These are phyloP conservation scores for Lapara coniferarum DNA, from an alignment of 2,888 invertebrate species.

Conservation along the genomic window DNA sequence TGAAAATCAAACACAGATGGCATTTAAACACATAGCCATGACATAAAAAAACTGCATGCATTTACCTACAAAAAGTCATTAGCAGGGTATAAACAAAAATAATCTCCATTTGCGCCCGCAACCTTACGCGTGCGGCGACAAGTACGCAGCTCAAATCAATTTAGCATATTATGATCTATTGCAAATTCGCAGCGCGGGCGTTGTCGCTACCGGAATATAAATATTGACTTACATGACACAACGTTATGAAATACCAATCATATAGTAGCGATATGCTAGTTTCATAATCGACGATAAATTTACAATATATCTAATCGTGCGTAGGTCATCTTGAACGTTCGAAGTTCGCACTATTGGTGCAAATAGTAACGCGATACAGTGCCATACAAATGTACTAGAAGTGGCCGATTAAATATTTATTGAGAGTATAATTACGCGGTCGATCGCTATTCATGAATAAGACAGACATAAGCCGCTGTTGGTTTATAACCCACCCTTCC, in stretches of 20 bases:
- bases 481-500: not conserved
- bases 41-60: not conserved
- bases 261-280: not conserved
- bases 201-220: slow-evolving; percentile 21
- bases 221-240: slow-evolving; percentile 25
- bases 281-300: slow-evolving; percentile 4
- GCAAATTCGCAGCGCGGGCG: slow-evolving; percentile 34
- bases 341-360: not conserved
- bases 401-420: not conserved
- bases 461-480: not conserved
- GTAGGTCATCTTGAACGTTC: slow-evolving; percentile 4
- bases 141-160: slow-evolving; percentile 49
- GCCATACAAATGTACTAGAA: not conserved
- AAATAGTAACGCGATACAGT: not conserved
- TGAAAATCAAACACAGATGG: too few species aligned
- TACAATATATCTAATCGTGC: slow-evolving; percentile 9
- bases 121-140: slow-evolving; percentile 31
- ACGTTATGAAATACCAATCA: slow-evolving; percentile 23
- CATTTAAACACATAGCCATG: not conserved
- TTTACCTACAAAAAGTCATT: not conserved
- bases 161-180: slow-evolving; percentile 50
- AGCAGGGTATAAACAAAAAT: not conserved
- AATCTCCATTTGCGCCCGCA: slow-evolving; percentile 11
- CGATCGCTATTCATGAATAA: not conserved
- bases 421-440: not conserved